Conservation (phyloP, 2,113 vertebrate species). For the Crypturellus undulatus region DNA sequence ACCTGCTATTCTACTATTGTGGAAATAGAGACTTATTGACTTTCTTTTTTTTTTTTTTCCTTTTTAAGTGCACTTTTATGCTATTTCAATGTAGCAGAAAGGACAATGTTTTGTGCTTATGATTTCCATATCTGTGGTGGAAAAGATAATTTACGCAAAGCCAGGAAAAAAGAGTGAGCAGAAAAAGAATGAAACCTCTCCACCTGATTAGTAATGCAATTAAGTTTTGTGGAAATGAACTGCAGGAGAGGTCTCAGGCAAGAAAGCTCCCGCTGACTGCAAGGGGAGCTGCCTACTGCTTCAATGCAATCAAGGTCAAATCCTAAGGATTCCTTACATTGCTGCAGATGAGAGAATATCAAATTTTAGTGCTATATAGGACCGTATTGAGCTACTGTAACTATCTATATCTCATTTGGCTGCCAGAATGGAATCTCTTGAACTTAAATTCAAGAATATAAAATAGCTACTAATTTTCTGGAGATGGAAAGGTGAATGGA, state of each 20-base stretch:
- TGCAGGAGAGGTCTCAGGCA: rapidly evolving
- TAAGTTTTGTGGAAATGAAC: not conserved
- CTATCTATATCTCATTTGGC: not conserved
- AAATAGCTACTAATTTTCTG: not conserved
- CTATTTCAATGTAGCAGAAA: not conserved
- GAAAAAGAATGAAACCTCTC: not conserved
- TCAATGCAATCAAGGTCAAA: not conserved
- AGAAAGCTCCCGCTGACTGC: rapidly evolving
- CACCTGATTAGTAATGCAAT: rapidly evolving
- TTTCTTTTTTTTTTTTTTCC: not conserved
- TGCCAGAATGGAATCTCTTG: not conserved
- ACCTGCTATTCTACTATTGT: not conserved
- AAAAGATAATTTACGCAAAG: not conserved
- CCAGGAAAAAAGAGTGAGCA: not conserved
- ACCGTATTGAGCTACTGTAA: not conserved
- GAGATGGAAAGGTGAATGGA: not conserved
- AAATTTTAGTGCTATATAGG: not conserved
- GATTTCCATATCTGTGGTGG: not conserved
- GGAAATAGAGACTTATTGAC: not conserved
- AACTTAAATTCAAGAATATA: not conserved
- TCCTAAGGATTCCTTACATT: not conserved
- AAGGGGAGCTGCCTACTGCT: not conserved
- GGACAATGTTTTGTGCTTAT: not conserved
- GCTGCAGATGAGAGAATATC: not conserved
- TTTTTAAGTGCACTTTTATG: not conserved